Base-by-base conservation (phyloP, 2,888 invertebrate genomes). In the Molorchus minor region DNA sequence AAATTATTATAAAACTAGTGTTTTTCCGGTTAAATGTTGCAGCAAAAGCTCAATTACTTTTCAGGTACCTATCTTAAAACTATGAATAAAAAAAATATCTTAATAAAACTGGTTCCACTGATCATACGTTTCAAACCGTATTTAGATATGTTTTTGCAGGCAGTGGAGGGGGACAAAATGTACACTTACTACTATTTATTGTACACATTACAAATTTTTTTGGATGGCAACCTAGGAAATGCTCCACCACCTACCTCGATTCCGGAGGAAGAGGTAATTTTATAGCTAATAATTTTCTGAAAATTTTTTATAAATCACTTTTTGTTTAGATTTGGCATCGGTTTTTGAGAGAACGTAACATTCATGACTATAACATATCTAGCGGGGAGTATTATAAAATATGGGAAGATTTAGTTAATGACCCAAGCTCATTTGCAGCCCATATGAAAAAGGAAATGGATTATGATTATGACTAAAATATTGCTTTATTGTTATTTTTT, bases 21-120 rank as follows among this genome's bases (percentile, higher is more conserved):
- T 84, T 19, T 84, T 81, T 75, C 84, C 83, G 3, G 72, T 79
- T 44, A 79, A 80, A 43, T 86, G 85, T 73, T 86, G 85, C 65
- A 85, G 86, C 47, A 73, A 80, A 10, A 67, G 76, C 61, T 80
- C 83, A 0, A 79, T 86, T 5, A 83, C 84, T 19, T 85, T 85
- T 67, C 81, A 80, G 66, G 81, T 80, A 72, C 62, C 62, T 60
- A 15, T 29, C n/a, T n/a, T n/a, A n/a, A n/a, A n/a, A 10, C 33
- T 10, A n/a, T n/a, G 12, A 33, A 33, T 33, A 33, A 33, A 33
- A 7, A 33, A 7, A n/a, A n/a, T n/a, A n/a, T n/a, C n/a, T n/a
- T n/a, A n/a, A n/a, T n/a, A n/a, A n/a, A n/a, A n/a, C n/a, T n/a
- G n/a, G n/a, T n/a, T n/a, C n/a, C n/a, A n/a, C n/a, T n/a, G n/a